Evolutionary conservation across 2,797 vertebrate genomes (phyloP), one percentile per base, ranked within the genome.

Genomic region (Gadopsis marmoratus): DNA sequence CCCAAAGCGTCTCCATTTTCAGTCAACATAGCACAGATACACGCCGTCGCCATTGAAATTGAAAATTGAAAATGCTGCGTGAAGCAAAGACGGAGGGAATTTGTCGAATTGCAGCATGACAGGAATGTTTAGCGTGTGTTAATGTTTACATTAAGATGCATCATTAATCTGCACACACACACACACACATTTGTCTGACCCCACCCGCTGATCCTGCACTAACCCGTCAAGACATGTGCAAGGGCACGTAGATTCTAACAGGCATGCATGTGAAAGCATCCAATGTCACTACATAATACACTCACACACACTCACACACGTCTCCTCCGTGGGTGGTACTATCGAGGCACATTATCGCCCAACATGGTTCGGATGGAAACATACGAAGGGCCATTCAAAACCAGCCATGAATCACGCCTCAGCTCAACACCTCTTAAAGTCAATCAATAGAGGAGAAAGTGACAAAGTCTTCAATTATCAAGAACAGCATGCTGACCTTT

Each of bases 141-240:
- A 78, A 71, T 71, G 66, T 65, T 74, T 80, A 64, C 51, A 78
- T 81, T 51, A 76, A 48, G 48, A 72, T 51, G 66, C 79, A 43
- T 69, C 71, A 85, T 80, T 84, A 76, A 86, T 84, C 81, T 70
- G 50, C 58, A 71, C 74, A 33, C 33, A 45, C 26, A 26, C 26
- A 26, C 26, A 26, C 51, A 76, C 65, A 82, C 68, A 71, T 56
- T 60, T 45, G 48, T 45, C 61, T 51, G 47, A 59, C 64, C 64
- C 65, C 58, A 39, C 63, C 69, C 31, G 51, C 76, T 78, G 66
- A 79, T 78, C 60, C 76, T 26, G 47, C 60, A 73, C 64, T 65
- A 56, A 81, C 67, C 75, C 53, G 58, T 51, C 39, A 16, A 65
- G 6, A 23, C 21, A 54, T 69, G 74, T 70, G 76, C 67, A 79